Base-by-base conservation (phyloP, 1,140 invertebrate genomes). In the Trachymyrmex cornetzi region DNA sequence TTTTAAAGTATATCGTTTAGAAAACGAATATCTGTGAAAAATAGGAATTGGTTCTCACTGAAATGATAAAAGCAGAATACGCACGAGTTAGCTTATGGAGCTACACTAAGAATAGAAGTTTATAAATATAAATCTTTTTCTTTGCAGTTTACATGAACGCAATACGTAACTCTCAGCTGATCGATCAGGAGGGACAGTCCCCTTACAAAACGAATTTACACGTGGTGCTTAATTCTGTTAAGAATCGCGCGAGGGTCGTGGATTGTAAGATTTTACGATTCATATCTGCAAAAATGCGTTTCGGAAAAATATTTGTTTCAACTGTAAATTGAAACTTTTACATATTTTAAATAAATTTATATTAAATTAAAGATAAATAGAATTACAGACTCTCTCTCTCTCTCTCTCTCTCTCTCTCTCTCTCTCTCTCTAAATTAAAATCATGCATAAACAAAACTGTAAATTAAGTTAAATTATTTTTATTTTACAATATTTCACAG, bases 201-300 rank as follows among this genome's bases (percentile, higher is more conserved):
- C 55, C 48, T 89, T 87, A 89, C 19, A 24, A 9, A 66, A 67
- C 55, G 24, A 27, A 67, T 61, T 24, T 34, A 19, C 22, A 80
- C 67, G 74, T 85, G 61, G 69, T 34, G 19, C 19, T 1, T 85
- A 89, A 90, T 87, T 85, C 77, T 66, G 75, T 90, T 90, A 90
- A 50, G 30, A 27, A 77, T 77, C 57, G 75, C 34, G 50, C 34
- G 27, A 61, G 84, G 50, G 48, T 88, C 48, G 48, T 48, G 16
- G 27, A 61, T 48, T 50, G 22, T 12, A 30, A 19, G 48, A 80
- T 80, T 72, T 77, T 16, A 6, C 27, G 9, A 82, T 64, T 64
- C 12, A 64, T 16, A 19, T 19, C 24, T 19, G 4, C 22, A 19
- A 38, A 19, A 3, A 67, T 55, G 0, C 6, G 6, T 34, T 38